Conservation (phyloP, 2,888 invertebrate genomes). For the Panzeria rudis region DNA sequence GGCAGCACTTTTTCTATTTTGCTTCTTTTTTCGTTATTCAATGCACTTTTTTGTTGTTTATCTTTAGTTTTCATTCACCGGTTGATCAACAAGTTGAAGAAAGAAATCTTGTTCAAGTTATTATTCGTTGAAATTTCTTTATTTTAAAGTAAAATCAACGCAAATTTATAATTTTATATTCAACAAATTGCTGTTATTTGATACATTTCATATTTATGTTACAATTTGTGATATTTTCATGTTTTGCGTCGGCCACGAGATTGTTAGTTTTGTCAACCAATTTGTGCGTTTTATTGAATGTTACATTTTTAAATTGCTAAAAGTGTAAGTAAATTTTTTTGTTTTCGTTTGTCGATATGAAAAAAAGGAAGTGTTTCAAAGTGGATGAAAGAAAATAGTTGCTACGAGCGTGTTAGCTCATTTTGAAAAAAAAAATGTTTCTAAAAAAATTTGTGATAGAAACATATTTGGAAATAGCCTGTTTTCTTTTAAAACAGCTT, state of each 20-base stretch:
- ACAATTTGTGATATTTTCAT: background rate
- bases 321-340: too few species aligned
- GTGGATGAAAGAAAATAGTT: too few species aligned
- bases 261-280: background rate
- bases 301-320: too few species aligned
- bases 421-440: too few species aligned
- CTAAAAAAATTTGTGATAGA: too few species aligned
- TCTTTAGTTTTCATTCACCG: background rate
- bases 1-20: background rate
- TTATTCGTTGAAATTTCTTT: background rate
- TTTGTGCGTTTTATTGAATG: too few species aligned
- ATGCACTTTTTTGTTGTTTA: background rate
- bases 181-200: background rate
- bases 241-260: background rate
- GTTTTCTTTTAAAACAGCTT: too few species aligned
- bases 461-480: too few species aligned
- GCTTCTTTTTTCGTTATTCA: background rate
- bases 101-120: background rate
- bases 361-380: too few species aligned
- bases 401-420: too few species aligned
- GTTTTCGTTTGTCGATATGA: too few species aligned
- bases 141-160: background rate
- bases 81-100: background rate
- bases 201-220: background rate
- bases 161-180: background rate